These are phyloP conservation scores for Andrena chrysosceles DNA, from an alignment of 2,888 invertebrate genomes.

Conservation along the genomic window DNA sequence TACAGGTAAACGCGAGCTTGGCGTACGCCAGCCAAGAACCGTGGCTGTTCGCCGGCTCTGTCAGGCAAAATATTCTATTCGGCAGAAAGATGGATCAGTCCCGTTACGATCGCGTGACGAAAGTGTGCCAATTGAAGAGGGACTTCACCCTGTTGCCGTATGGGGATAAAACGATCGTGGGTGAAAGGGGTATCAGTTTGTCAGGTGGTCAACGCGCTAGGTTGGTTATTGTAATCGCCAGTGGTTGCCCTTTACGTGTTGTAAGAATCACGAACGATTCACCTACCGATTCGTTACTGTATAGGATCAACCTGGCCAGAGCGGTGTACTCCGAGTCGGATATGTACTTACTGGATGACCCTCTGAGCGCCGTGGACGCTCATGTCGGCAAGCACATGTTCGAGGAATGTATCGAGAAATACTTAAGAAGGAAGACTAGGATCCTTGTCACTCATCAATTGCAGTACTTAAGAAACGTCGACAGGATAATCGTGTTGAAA, in stretches of 20 bases:
- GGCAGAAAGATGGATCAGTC: conserved; percentile 91
- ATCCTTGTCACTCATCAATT: conserved; percentile 88
- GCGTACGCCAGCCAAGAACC: conserved; percentile 95
- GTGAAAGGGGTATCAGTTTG: conserved; percentile 93
- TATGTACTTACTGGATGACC: conserved; percentile 96
- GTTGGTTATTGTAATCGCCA: conserved; percentile 63
- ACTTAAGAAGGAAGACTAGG: conserved; percentile 86
- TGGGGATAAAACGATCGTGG: conserved; percentile 94
- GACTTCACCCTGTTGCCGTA: conserved; percentile 92
- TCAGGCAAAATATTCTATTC: conserved; percentile 97
- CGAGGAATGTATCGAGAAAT: conserved; percentile 90
- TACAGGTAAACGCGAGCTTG: conserved; percentile 88
- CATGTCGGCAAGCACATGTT: conserved; percentile 96
- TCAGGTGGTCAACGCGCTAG: conserved; percentile 91
- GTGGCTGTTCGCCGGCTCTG: conserved; percentile 93
- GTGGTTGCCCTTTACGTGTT: background rate
- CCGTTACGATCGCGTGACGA: conserved; percentile 89
- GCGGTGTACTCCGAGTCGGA: conserved; percentile 95
- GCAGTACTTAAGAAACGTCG: conserved; percentile 85
- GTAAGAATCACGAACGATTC: background rate
- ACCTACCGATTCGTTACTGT: background rate
- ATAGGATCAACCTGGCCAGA: conserved; percentile 93
- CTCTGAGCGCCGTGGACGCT: conserved; percentile 96
- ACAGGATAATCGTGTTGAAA: conserved; percentile 82
- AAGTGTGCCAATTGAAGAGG: conserved; percentile 90